Evolutionary conservation across 2,888 invertebrate genomes (phyloP).

Genomic region (Spodoptera picta): DNA sequence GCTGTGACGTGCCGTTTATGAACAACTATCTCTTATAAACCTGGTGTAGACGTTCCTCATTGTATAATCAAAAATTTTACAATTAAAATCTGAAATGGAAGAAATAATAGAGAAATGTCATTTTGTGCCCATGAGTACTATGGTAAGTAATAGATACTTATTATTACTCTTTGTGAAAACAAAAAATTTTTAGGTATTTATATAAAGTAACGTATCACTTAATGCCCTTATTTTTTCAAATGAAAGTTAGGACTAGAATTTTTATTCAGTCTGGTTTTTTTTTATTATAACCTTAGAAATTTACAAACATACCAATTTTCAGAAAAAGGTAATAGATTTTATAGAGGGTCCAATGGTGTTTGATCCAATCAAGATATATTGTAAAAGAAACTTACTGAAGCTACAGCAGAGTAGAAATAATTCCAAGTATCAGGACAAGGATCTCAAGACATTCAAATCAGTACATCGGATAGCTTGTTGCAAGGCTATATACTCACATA

Average conservation of each 20-base stretch:
- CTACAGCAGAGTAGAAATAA: slow-evolving; percentile 62
- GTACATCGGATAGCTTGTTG: slow-evolving; percentile 62
- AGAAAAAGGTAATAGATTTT: slow-evolving; percentile 70
- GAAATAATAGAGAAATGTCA: slow-evolving; percentile 57
- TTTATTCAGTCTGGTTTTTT: no score
- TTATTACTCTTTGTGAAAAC: neutral
- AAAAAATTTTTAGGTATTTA: neutral
- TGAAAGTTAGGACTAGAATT: no score
- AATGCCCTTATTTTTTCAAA: no score
- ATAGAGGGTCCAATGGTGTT: slow-evolving; percentile 54
- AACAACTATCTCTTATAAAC: no score
- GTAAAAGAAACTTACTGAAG: slow-evolving; percentile 67
- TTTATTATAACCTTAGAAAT: neutral
- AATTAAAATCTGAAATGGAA: slow-evolving; percentile 15
- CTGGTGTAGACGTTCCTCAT: no score
- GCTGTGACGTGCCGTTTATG: no score
- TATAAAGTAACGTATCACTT: no score
- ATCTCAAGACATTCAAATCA: slow-evolving; percentile 41
- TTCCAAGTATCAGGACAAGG: slow-evolving; percentile 34
- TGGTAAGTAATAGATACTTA: slow-evolving; percentile 67
- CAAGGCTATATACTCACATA: slow-evolving; percentile 76
- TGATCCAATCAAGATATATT: slow-evolving; percentile 56
- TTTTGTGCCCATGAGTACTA: slow-evolving; percentile 70
- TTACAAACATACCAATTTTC: slow-evolving; percentile 33
- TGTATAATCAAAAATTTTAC: neutral